Evolutionary conservation across 2,113 vertebrate species (phyloP), one percentile per base, ranked within the genome.

Genomic region (Hiodon tergisus): DNA sequence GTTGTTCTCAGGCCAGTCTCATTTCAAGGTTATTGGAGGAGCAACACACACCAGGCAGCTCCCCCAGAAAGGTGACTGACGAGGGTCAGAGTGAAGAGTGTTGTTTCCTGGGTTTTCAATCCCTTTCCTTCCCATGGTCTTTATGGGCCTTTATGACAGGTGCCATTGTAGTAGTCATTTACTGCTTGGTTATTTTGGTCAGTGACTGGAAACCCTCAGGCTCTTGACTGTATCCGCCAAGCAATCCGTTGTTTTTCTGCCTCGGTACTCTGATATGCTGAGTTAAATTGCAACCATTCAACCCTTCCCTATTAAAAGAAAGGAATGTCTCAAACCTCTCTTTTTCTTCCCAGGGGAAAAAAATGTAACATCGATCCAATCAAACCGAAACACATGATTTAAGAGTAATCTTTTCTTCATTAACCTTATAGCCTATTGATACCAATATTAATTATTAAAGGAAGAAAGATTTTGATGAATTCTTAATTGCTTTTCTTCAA

Each of bases 381-480:
- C 14, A 54, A 70, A 55, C 5, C 8, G n/a, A 8, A 48, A 8
- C 10, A 10, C n/a, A 68, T n/a, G 14, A 14, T 47, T 46, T n/a
- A n/a, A 11, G 11, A n/a, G 10, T 68, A 51, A 52, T 52, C 9
- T 52, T 68, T 52, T 50, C 10, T 48, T 47, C 54, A 71, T 71
- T 71, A 71, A 57, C 69, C 16, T 17, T 53, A 11, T 58, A 31
- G 48, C 50, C 47, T 47, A 68, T 68, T 68, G 48, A 52, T n/a
- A 68, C 10, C 69, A 71, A 55, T 11, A 58, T 47, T 4, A 46
- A 58, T 6, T 71, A 57, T 55, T 57, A 9, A 71, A 57, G 8
- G 7, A 9, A 57, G 5, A 67, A 67, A 51, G 48, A 68, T 53
- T 52, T 7, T 11, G 9, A 68, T n/a, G n/a, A 68, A 68, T 52